Conservation (phyloP, 2,888 invertebrate genomes). For the Terebella lapidaria region DNA sequence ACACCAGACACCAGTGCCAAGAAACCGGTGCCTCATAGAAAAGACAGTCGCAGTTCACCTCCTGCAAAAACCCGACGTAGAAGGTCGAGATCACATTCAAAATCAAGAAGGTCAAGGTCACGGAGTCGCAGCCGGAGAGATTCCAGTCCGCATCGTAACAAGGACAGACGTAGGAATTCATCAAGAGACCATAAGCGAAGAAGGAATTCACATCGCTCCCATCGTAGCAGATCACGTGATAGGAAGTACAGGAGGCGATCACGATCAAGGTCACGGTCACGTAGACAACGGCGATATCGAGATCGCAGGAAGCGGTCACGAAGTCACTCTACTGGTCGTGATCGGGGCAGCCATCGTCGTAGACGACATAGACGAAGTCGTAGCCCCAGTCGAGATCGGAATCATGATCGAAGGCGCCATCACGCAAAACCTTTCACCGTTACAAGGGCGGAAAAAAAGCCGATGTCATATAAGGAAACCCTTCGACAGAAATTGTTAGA, state of each 20-base stretch:
- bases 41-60: no score
- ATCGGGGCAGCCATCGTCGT: background rate
- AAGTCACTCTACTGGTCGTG: background rate
- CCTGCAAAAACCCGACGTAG: no score
- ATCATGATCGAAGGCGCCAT: background rate
- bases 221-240: background rate
- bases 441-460: background rate
- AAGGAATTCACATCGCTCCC: no score
- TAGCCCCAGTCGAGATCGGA: constrained; percentile 1
- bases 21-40: no score
- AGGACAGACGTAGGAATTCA: no score
- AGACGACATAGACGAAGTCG: constrained; percentile 5
- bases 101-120: no score
- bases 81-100: no score
- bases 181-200: no score
- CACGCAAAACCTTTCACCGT: background rate
- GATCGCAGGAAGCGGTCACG: background rate
- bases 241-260: background rate
- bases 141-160: no score
- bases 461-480: constrained; percentile 37
- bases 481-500: constrained; percentile 43
- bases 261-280: background rate
- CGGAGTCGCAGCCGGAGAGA: no score
- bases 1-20: no score
- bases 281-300: background rate